phyloP scores from a whole-genome alignment of 2,113 vertebrate species.

The Cariama cristata region DNA sequence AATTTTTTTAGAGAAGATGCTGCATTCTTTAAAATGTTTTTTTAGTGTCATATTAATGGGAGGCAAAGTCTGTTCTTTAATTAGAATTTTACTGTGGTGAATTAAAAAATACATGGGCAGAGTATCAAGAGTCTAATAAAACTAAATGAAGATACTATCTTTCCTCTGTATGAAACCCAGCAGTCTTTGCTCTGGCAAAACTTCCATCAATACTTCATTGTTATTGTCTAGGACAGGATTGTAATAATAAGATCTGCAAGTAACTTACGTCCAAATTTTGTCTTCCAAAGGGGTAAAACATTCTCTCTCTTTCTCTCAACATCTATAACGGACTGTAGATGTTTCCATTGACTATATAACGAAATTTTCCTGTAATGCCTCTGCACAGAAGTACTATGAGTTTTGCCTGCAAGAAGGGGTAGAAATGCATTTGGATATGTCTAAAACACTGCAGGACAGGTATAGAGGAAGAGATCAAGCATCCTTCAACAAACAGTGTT shows the following conservation, averaged over 20 bases:
- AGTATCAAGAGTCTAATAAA: constrained; percentile 63
- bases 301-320: background rate
- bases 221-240: constrained; percentile 41
- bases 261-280: constrained; percentile 23
- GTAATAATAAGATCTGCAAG: constrained; percentile 48
- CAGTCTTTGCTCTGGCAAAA: constrained; percentile 54
- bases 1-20: constrained; percentile 24
- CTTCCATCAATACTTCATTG: constrained; percentile 55
- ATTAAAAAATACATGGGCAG: constrained; percentile 71
- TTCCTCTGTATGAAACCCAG: constrained; percentile 44
- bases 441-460: background rate
- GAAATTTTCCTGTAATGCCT: background rate
- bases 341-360: background rate
- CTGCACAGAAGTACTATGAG: background rate
- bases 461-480: background rate
- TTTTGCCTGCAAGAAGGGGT: background rate
- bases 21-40: constrained; percentile 52
- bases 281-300: constrained; percentile 21
- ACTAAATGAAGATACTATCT: constrained; percentile 63
- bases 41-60: constrained; percentile 61
- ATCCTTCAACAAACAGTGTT: background rate
- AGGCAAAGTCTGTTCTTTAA: constrained; percentile 69
- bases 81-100: constrained; percentile 68
- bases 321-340: background rate
- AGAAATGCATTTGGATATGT: background rate